Evolutionary conservation across 2,888 invertebrate genomes (phyloP).

Genomic region (Drosophila fungiperda): DNA sequence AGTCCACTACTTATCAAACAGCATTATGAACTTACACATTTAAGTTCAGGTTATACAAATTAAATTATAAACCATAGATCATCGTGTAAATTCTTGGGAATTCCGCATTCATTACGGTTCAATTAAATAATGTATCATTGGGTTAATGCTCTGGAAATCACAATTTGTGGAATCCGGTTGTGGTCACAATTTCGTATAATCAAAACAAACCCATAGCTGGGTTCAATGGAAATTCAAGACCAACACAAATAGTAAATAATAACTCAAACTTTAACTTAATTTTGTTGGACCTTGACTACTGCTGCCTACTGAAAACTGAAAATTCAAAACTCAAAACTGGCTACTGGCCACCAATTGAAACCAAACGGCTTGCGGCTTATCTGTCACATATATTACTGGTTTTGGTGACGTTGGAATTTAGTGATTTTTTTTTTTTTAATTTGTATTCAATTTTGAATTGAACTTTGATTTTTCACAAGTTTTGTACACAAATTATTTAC

Average conservation of each 20-base stretch:
- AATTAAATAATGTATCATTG: slow-evolving; percentile 9
- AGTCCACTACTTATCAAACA: not conserved
- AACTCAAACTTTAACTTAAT: slow-evolving; percentile 22
- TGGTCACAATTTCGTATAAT: not conserved
- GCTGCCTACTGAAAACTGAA: too few relatives aligned
- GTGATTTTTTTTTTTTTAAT: slow-evolving; percentile 24
- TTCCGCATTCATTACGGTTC: slow-evolving; percentile 9
- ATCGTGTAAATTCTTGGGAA: slow-evolving; percentile 27
- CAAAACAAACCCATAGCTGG: slow-evolving; percentile 5
- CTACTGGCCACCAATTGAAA: slow-evolving; percentile 19
- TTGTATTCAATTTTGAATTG: slow-evolving; percentile 19
- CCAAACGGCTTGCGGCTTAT: slow-evolving; percentile 26
- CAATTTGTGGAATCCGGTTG: slow-evolving; percentile 41
- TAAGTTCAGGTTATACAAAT: slow-evolving; percentile 1
- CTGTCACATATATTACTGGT: slow-evolving; percentile 22
- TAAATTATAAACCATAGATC: not conserved
- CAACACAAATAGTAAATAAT: slow-evolving; percentile 31
- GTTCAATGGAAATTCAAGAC: slow-evolving; percentile 37
- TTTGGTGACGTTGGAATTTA: slow-evolving; percentile 32
- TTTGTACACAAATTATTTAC: slow-evolving; percentile 5
- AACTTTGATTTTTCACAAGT: slow-evolving; percentile 25
- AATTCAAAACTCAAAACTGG: too few relatives aligned
- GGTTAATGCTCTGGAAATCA: slow-evolving; percentile 27
- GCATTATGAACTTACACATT: not conserved
- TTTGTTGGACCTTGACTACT: slow-evolving; percentile 32